Evolutionary conservation across 2,888 invertebrate species (phyloP).

Genomic region (Drosophila nigricruria): DNA sequence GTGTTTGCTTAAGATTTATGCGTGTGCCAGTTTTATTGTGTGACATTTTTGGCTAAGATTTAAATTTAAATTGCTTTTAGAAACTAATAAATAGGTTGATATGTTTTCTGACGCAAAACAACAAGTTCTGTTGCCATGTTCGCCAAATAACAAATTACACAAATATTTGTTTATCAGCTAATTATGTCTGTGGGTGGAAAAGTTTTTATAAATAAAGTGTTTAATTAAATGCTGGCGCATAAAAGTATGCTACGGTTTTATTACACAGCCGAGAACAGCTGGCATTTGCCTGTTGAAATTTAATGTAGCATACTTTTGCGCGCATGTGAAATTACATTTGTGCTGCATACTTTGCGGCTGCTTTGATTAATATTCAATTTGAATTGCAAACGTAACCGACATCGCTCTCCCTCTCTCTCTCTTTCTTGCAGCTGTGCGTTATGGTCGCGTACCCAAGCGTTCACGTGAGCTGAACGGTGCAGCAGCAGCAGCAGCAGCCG

Average conservation of each 20-base stretch:
- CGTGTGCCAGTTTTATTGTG: constrained; percentile 75
- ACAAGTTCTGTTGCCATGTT: constrained; percentile 29
- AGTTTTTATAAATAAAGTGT: not conserved
- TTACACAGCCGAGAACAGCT: rapidly evolving
- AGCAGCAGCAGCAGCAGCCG: constrained; percentile 57
- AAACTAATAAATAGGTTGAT: constrained; percentile 64
- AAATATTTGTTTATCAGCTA: constrained; percentile 24
- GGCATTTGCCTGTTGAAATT: not conserved
- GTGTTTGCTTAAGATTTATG: constrained; percentile 70
- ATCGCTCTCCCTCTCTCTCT: not conserved
- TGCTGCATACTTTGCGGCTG: constrained; percentile 9
- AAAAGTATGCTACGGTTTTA: constrained; percentile 28
- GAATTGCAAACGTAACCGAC: constrained; percentile 4
- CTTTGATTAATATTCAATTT: constrained; percentile 6
- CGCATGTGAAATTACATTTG: not conserved
- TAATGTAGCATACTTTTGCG: constrained; percentile 30
- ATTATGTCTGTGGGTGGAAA: constrained; percentile 3
- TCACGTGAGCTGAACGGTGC: constrained; percentile 91
- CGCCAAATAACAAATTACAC: constrained; percentile 10
- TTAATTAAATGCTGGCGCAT: not conserved
- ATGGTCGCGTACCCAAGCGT: constrained; percentile 98
- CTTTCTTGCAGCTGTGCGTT: constrained; percentile 93
- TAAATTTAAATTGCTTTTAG: constrained; percentile 58
- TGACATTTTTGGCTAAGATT: constrained; percentile 46
- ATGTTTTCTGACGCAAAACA: constrained; percentile 35